A percentile compares a stretch with the other conserved stretches of the same genome.
These are phyloP conservation scores for Pachyuromys duprasi DNA, from an alignment of 2,797 vertebrate species.

Conservation along the genomic window DNA sequence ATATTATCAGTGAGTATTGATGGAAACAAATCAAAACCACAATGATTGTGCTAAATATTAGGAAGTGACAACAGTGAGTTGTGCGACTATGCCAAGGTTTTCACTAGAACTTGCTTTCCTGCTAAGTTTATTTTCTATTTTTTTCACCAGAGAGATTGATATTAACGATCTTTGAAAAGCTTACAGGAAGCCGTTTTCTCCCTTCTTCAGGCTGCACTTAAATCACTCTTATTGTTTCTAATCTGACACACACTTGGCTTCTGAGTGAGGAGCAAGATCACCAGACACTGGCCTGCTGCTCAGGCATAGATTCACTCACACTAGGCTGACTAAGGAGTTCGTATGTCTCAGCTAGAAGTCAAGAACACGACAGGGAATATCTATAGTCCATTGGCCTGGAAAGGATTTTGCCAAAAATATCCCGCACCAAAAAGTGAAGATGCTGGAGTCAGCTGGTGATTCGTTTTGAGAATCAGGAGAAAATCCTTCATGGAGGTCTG, in stretches of 20 bases:
- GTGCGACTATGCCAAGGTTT: background rate
- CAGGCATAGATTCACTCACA: conserved; percentile 7
- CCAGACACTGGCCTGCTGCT: background rate
- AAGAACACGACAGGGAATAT: background rate
- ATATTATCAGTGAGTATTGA: background rate
- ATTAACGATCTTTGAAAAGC: background rate
- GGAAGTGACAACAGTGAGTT: no score
- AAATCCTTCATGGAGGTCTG: background rate
- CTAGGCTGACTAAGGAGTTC: conserved; percentile 41
- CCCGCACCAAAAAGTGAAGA: background rate
- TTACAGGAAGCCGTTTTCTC: background rate
- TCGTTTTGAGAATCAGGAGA: background rate
- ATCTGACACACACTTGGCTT: conserved; percentile 12
- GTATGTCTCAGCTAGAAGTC: conserved; percentile 33
- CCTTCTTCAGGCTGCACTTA: conserved; percentile 38
- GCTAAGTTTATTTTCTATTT: conserved; percentile 20
- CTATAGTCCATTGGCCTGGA: conserved; percentile 13
- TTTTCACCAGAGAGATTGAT: conserved; percentile 30
- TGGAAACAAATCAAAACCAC: background rate
- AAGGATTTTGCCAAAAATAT: conserved; percentile 2
- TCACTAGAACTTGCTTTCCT: background rate
- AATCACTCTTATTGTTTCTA: conserved; percentile 55
- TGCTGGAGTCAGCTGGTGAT: background rate
- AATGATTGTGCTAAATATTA: background rate
- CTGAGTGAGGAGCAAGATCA: background rate